phyloP scores from a whole-genome alignment of 2,797 vertebrate genomes.

The Sciurus vulgaris region DNA sequence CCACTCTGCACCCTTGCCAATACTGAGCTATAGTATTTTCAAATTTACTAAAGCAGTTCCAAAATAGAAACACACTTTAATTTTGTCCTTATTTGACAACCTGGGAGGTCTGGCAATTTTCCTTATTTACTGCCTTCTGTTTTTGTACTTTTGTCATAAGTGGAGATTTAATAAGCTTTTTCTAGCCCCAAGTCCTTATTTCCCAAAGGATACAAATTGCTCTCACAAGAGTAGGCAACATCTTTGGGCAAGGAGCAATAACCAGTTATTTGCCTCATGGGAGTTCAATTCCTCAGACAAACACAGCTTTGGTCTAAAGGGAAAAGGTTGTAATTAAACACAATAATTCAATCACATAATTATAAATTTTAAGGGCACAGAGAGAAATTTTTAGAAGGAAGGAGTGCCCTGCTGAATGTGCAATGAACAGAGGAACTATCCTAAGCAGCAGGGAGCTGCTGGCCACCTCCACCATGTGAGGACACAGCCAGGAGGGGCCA shows the following conservation, averaged over 20 bases:
- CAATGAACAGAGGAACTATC: background rate
- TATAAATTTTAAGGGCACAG: background rate
- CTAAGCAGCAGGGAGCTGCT: background rate
- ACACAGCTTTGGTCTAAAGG: background rate
- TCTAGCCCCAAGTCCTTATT: background rate
- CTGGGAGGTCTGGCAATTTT: background rate
- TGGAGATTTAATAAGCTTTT: background rate
- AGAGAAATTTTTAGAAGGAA: background rate
- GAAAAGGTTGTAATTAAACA: background rate
- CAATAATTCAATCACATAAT: background rate
- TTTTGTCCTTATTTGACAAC: background rate
- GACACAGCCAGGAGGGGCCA: background rate
- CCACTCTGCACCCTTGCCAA: rapidly evolving
- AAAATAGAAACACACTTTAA: background rate
- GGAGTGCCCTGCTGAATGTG: background rate
- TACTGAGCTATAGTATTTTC: background rate
- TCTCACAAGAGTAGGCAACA: background rate
- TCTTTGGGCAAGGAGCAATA: background rate
- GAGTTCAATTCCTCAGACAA: background rate
- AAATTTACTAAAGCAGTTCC: background rate
- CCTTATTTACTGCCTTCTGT: background rate
- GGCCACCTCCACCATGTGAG: background rate
- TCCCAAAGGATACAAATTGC: background rate
- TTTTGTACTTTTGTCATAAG: background rate
- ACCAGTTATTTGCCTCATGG: background rate